phyloP scores from a whole-genome alignment of 2,797 vertebrate species.

The Microtus obscurus region DNA sequence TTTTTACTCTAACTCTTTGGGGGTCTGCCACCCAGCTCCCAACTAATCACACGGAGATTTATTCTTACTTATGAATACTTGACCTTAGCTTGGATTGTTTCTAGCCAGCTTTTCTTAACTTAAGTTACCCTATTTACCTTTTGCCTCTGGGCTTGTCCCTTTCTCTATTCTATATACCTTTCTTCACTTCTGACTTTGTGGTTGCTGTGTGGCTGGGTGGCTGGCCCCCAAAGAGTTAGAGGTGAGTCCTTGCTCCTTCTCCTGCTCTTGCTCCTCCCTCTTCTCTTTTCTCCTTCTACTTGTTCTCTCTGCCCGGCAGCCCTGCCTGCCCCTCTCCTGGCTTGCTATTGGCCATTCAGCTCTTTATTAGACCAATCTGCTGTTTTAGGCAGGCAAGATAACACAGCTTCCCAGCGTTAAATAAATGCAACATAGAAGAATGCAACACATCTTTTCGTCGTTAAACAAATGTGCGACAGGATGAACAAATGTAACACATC shows the following conservation, averaged over 20 bases:
- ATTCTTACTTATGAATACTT: not conserved
- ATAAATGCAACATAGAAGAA: not conserved
- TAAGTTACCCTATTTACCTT: not conserved
- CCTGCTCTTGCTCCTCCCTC: not conserved
- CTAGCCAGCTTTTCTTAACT: not conserved
- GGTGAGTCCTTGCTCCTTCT: not conserved
- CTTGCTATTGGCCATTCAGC: not conserved
- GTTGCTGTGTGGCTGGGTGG: not conserved
- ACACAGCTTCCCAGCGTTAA: not conserved
- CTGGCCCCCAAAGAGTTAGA: too few relatives aligned
- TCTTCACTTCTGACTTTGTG: not conserved
- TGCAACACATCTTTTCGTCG: not conserved
- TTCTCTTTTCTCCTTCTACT: not conserved
- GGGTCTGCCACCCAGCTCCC: not conserved
- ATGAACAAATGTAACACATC: not conserved
- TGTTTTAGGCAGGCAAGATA: not conserved
- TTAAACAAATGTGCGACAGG: not conserved
- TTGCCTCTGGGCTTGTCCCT: not conserved
- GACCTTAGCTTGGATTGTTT: not conserved
- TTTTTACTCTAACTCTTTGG: not conserved
- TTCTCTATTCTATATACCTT: not conserved
- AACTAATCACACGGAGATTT: not conserved
- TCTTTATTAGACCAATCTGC: not conserved
- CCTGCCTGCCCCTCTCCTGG: not conserved
- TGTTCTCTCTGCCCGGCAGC: not conserved